Evolutionary conservation across 2,888 invertebrate genomes (phyloP), one percentile per base, ranked within the genome.

Genomic region (Disparrhopalites patrizii): DNA sequence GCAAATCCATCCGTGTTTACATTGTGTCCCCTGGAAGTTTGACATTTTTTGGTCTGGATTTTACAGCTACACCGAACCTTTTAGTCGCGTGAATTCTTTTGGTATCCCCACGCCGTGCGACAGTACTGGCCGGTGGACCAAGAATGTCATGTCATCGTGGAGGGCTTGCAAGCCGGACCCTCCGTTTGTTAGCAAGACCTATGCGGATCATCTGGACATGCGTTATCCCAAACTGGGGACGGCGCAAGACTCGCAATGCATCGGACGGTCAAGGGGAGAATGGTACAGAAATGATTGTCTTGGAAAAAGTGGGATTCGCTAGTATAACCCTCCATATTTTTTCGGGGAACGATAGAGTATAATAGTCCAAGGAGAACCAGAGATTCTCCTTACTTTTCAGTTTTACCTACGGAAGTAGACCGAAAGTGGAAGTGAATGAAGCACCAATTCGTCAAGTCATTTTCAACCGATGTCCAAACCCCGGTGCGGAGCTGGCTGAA

Each of bases 391-490:
- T 27, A 7, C 2, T 18, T 15, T 28, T 3, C 38, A 71, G 69
- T 43, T 68, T 65, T 47, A 55, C 63, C 1, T 74, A 68, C 25
- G 74, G 74, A 4, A 70, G 57, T 27, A 61, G 54, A 27, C 23
- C 51, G 15, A 55, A 58, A 54, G 25, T 65, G 66, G 3, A 61
- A 56, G 47, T 56, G 61, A 28, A 23, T n/a, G 70, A 70, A 40
- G 70, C 70, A 23, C 73, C 72, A 10, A 70, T 72, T 0, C 51
- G 52, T 30, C 70, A 74, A 67, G 62, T 74, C 0, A 68, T 74
- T 31, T 74, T 73, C 50, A 74, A 74, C 43, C 70, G 73, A 8
- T 73, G 73, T 50, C 73, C 71, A 25, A 70, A 74, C 43, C 65
- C 65, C 0, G 67, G 68, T 23, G 64, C 62, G 15, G 69, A 72